phyloP scores from a whole-genome alignment of 2,113 vertebrate genomes.

The Phyllostomus discolor region DNA sequence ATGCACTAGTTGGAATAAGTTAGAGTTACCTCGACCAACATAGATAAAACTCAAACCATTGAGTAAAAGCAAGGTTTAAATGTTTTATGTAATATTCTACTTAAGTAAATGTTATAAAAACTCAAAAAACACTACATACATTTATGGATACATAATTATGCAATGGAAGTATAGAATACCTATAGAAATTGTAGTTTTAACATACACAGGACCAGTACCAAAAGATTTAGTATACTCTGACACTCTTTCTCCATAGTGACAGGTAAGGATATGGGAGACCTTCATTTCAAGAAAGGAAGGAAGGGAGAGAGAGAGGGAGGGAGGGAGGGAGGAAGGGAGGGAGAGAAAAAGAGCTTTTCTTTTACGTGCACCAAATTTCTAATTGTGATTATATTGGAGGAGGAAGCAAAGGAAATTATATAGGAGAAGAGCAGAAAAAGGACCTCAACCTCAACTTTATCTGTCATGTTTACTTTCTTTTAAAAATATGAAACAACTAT shows the following conservation, averaged over 20 bases:
- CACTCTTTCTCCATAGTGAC: rapidly evolving
- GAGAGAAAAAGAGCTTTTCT: neutral
- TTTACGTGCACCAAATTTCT: neutral
- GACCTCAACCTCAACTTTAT: neutral
- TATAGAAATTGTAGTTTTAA: neutral
- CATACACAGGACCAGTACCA: neutral
- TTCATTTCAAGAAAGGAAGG: neutral
- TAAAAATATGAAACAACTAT: neutral
- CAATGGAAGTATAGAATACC: neutral
- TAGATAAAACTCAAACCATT: neutral
- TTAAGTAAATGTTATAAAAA: neutral
- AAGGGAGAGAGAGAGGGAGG: no score
- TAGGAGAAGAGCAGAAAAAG: neutral
- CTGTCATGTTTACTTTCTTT: neutral
- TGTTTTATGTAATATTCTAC: neutral
- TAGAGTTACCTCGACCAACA: neutral
- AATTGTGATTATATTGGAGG: neutral
- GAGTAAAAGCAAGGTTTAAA: neutral
- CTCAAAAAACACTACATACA: neutral
- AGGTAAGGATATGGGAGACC: neutral
- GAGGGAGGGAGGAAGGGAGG: no score
- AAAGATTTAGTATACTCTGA: neutral
- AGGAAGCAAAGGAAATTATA: neutral
- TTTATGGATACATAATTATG: neutral
- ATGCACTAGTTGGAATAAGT: neutral